Evolutionary conservation across 2,888 invertebrate species (phyloP), one percentile per base, ranked within the genome.

Genomic region (Malthinus seriepunctatus): DNA sequence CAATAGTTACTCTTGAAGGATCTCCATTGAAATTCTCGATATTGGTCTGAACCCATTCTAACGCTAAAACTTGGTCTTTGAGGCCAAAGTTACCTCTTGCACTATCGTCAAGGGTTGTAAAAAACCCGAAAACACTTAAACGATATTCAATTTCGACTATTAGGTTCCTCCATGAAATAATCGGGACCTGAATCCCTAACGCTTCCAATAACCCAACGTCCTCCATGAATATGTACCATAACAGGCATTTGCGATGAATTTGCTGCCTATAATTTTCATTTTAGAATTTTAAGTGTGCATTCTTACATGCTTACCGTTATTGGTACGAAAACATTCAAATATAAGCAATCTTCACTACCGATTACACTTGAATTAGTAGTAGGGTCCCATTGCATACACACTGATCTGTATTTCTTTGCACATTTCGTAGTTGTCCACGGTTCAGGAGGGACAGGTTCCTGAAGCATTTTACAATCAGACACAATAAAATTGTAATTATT

Each of bases 31-130:
- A n/a, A n/a, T n/a, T n/a, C n/a, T n/a, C n/a, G n/a, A n/a, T n/a
- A n/a, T n/a, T n/a, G n/a, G n/a, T n/a, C n/a, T n/a, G n/a, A n/a
- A n/a, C n/a, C n/a, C n/a, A n/a, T n/a, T n/a, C n/a, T n/a, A n/a
- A n/a, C n/a, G n/a, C n/a, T n/a, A n/a, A n/a, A n/a, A n/a, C n/a
- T n/a, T n/a, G n/a, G n/a, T n/a, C n/a, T n/a, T n/a, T n/a, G n/a
- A n/a, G n/a, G n/a, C n/a, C n/a, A n/a, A n/a, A n/a, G n/a, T n/a
- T n/a, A n/a, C n/a, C n/a, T n/a, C n/a, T 48, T n/a, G 66, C 60
- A 3, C 60, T 46, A 0, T 47, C 33, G 47, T 71, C 69, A 8
- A 60, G 67, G 1, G 69, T 68, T 11, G 8, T 46, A 8, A 54
- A 33, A 32, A 68, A 50, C 4, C 50, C 50, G 1, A 50, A 38